phyloP scores from a whole-genome alignment of 2,888 invertebrate species.

The Hyalella azteca region DNA sequence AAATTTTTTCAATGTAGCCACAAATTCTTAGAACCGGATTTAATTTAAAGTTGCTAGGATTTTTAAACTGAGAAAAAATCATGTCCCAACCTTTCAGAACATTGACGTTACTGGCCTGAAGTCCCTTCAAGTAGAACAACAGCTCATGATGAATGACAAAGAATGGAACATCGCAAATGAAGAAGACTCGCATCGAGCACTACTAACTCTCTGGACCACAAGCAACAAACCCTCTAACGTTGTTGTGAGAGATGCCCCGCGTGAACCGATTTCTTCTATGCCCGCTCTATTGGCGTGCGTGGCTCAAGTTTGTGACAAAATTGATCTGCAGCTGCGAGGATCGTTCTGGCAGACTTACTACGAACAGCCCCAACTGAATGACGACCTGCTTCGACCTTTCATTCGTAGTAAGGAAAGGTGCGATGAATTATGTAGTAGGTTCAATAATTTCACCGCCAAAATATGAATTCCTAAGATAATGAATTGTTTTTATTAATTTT shows the following conservation, averaged over 20 bases:
- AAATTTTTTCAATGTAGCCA: too few relatives aligned
- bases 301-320: background rate
- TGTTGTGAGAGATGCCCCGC: background rate
- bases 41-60: too few relatives aligned
- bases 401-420: too few relatives aligned
- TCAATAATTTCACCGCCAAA: too few relatives aligned
- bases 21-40: too few relatives aligned
- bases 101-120: background rate
- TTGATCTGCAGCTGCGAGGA: background rate
- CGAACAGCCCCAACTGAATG: too few relatives aligned
- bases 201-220: background rate
- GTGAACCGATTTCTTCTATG: background rate
- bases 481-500: too few relatives aligned
- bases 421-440: too few relatives aligned
- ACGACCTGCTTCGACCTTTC: too few relatives aligned
- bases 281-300: background rate
- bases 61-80: too few relatives aligned
- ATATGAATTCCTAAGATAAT: too few relatives aligned
- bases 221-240: background rate
- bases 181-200: background rate
- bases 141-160: background rate
- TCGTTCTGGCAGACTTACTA: conserved; percentile 15
- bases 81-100: too few relatives aligned
- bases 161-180: background rate
- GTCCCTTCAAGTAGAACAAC: background rate